A percentile compares a stretch with the other conserved stretches of the same genome.
phyloP scores from a whole-genome alignment of 2,888 invertebrate genomes.

The Mesopsocus fuscifrons region DNA sequence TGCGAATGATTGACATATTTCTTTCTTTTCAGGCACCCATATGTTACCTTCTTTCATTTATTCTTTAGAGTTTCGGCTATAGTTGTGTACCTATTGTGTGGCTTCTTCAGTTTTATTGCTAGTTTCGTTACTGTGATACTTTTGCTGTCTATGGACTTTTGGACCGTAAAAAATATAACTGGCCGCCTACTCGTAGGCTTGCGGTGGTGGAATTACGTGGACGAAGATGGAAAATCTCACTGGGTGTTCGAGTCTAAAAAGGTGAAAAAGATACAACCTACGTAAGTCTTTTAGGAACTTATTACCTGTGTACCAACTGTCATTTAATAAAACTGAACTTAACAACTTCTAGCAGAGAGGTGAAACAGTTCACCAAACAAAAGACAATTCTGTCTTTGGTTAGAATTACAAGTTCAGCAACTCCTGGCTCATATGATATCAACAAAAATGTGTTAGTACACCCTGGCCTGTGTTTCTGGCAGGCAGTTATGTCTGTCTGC shows the following conservation, averaged over 20 bases:
- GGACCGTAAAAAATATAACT: conserved; percentile 96
- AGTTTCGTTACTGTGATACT: conserved; percentile 83
- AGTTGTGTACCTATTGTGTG: conserved; percentile 74
- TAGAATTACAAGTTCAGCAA: no score
- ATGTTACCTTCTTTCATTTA: conserved; percentile 81
- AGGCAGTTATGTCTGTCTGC: no score
- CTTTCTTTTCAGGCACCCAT: conserved; percentile 56
- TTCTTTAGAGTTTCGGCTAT: conserved; percentile 71
- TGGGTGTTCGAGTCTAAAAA: conserved; percentile 96
- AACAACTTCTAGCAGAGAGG: no score
- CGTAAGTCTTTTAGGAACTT: not conserved
- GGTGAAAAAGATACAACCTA: no score
- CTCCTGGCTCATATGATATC: no score
- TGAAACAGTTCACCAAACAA: no score
- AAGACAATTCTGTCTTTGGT: no score
- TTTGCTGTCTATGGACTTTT: conserved; percentile 91
- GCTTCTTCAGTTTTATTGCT: conserved; percentile 89
- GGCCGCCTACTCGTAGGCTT: conserved; percentile 84
- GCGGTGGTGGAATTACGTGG: conserved; percentile 99
- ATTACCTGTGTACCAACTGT: no score
- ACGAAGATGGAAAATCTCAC: conserved; percentile 90
- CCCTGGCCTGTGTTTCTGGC: no score
- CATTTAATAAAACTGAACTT: no score
- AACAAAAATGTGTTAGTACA: no score
- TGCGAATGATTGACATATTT: no score